These are phyloP conservation scores for Lytechinus variegatus DNA, from an alignment of 35 echinoderm and acorn worm species.

Conservation along the genomic window DNA sequence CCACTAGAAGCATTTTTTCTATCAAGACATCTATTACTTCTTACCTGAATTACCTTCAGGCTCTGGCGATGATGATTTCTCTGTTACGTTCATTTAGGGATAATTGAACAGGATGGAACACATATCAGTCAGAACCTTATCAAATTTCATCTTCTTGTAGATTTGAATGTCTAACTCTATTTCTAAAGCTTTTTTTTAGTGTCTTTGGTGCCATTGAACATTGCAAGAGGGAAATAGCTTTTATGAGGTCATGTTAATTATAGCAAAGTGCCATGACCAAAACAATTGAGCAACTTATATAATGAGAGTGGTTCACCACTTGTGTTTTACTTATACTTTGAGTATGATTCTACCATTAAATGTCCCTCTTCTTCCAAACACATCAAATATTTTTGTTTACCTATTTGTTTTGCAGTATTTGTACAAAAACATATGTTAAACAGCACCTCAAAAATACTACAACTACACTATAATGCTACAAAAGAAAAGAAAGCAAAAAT, in stretches of 20 bases:
- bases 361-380: too few relatives aligned
- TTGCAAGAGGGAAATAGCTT: background rate
- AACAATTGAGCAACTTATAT: too few relatives aligned
- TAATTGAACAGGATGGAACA: background rate
- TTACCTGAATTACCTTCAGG: slow-evolving; percentile 42
- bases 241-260: too few relatives aligned
- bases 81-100: slow-evolving; percentile 12
- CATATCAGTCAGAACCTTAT: background rate
- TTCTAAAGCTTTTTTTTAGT: background rate
- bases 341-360: too few relatives aligned
- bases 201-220: background rate
- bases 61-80: slow-evolving; percentile 33
- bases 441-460: background rate
- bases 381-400: background rate
- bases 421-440: background rate
- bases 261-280: too few relatives aligned
- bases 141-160: background rate
- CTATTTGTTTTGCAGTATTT: background rate
- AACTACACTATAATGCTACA: background rate
- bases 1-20: background rate
- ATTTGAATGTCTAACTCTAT: background rate
- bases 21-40: background rate
- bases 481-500: background rate
- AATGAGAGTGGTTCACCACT: too few relatives aligned
- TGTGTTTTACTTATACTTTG: too few relatives aligned